Evolutionary conservation across 2,888 invertebrate species (phyloP), one percentile per base, ranked within the genome.

Genomic region (Hydroisotoma schaefferi): DNA sequence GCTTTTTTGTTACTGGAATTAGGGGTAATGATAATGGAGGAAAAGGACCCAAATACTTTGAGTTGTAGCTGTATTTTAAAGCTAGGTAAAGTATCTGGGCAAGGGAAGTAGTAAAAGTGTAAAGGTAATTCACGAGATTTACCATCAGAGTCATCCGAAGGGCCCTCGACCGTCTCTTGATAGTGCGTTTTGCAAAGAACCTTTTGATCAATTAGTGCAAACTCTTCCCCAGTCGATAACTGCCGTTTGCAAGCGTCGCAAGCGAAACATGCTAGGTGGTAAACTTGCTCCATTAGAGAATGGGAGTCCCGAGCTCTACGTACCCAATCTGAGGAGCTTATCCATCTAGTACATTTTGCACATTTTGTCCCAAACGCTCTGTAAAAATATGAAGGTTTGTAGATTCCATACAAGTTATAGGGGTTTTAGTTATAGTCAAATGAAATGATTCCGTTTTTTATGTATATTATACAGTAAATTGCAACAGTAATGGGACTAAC

Each of bases 131-230:
- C n/a, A n/a, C n/a, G n/a, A 26, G 20, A 55, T 6, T 57, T 60
- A 65, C 67, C 64, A 37, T 65, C 65, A 28, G 67, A 63, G 23
- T 65, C 63, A 38, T 65, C 63, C 20, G 65, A 60, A 37, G 63
- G 65, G 4, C 79, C 79, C 59, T 80, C 80, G 26, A 79, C 71
- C 15, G 76, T 72, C 67, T 95, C 97, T 72, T 94, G 82, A 80
- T 94, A 98, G 78, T 99, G 98, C 43, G 93, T 90, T 80, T 97
- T 98, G 82, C 98, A 99, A 68, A 99, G 85, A 59, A 99, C 88
- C 69, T 93, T 81, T 77, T 91, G 90, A 74, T 97, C 94, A 77
- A 94, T 89, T 63, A 98, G 83, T 12, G 97, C 95, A 79, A 98
- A 99, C 81, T 98, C 95, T 78, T 97, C 95, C 4, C 95, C 95